These are phyloP conservation scores for Sipha flava DNA, from an alignment of 1,140 invertebrate species.

Conservation along the genomic window DNA sequence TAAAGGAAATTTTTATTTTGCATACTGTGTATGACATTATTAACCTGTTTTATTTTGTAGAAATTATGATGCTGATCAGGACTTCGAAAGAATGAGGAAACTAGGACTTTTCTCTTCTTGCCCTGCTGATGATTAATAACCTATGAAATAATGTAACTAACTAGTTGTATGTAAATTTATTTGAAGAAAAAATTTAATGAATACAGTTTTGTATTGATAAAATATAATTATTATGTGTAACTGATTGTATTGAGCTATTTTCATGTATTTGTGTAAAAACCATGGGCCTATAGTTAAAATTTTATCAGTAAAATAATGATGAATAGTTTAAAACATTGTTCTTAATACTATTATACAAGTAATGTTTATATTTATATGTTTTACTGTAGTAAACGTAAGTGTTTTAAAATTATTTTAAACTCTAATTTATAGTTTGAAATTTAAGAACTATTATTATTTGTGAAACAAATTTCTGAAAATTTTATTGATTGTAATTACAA, in stretches of 20 bases:
- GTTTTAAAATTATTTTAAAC: no score
- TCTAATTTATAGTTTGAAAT: no score
- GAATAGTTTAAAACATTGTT: no score
- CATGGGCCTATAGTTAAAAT: background rate
- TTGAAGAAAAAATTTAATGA: conserved; percentile 31
- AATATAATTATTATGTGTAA: conserved; percentile 32
- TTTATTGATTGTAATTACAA: no score
- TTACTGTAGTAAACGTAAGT: no score
- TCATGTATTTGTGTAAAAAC: background rate
- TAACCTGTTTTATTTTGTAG: conserved; percentile 41
- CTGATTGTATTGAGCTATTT: background rate
- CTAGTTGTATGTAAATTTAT: conserved; percentile 27
- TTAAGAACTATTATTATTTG: no score
- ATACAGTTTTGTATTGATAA: conserved; percentile 25
- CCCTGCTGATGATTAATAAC: conserved; percentile 29
- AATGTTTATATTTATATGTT: no score
- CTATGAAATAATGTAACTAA: conserved; percentile 30
- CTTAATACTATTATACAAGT: no score
- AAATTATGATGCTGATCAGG: conserved; percentile 46
- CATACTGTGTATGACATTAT: background rate
- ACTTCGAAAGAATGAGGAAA: conserved; percentile 46
- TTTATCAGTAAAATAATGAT: background rate
- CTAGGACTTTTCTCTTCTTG: conserved; percentile 46
- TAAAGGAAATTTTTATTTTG: conserved; percentile 40
- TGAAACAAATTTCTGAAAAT: no score